A percentile compares a stretch with the other conserved stretches of the same genome.
These are phyloP conservation scores for Chrysoperla carnea DNA, from an alignment of 1,140 invertebrate genomes.

Conservation along the genomic window DNA sequence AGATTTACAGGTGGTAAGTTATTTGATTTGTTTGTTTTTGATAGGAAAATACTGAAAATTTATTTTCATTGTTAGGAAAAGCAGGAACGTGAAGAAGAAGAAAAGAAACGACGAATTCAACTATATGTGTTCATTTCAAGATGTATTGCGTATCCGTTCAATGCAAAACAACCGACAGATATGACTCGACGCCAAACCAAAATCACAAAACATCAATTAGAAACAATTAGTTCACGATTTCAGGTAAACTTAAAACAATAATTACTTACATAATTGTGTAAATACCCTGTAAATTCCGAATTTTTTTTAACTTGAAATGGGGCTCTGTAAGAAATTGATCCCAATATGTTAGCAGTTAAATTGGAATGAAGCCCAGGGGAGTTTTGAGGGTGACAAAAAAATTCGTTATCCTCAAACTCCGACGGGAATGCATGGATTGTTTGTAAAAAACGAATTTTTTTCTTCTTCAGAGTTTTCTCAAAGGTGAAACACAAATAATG, in stretches of 20 bases:
- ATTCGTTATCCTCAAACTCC: too few species aligned
- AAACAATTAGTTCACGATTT: slow-evolving; percentile 88
- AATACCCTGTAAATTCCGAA: too few species aligned
- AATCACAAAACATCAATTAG: slow-evolving; percentile 90
- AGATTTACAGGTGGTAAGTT: slow-evolving; percentile 30
- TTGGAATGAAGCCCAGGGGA: too few species aligned
- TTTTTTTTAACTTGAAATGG: too few species aligned
- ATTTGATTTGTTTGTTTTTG: neutral
- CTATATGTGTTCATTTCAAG: slow-evolving; percentile 97
- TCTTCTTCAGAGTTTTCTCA: slow-evolving; percentile 57
- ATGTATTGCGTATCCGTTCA: slow-evolving; percentile 98
- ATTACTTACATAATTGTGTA: too few species aligned
- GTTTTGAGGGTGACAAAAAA: too few species aligned
- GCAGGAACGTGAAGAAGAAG: slow-evolving; percentile 81
- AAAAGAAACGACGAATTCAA: slow-evolving; percentile 82
- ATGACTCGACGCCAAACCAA: slow-evolving; percentile 87
- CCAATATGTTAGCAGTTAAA: too few species aligned
- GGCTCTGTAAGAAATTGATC: too few species aligned
- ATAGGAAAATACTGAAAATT: neutral
- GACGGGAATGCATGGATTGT: too few species aligned
- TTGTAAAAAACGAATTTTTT: too few species aligned
- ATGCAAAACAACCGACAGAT: slow-evolving; percentile 96
- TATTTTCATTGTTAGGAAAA: slow-evolving; percentile 41
- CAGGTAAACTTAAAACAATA: slow-evolving; percentile 37
- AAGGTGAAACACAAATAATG: slow-evolving; percentile 93